Conservation (phyloP, 92 coral and sea anemone species). For the Actinostola sp. region DNA sequence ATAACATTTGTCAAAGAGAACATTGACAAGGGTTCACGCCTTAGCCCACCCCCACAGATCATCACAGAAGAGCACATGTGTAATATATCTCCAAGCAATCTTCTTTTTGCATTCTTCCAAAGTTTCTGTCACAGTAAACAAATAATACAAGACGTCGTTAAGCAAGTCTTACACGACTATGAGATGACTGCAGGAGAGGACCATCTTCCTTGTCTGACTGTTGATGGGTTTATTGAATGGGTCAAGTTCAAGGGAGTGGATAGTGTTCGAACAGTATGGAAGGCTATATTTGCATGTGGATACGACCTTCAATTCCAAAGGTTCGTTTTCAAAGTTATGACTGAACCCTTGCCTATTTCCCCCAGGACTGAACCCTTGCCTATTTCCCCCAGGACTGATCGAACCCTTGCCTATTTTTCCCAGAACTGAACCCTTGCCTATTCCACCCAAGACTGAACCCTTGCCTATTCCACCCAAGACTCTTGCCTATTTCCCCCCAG, state of each 20-base stretch:
- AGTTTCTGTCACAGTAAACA: conserved; percentile 72
- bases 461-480: no score
- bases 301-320: conserved; percentile 84
- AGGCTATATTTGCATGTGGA: conserved; percentile 88
- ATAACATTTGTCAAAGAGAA: not conserved
- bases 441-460: no score
- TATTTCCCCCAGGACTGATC: no score
- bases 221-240: conserved; percentile 75
- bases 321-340: conserved; percentile 25
- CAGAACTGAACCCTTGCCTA: no score
- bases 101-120: conserved; percentile 70
- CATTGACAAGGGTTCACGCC: not conserved
- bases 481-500: no score
- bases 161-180: conserved; percentile 62
- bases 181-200: conserved; percentile 47
- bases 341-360: no score
- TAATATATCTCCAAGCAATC: conserved; percentile 60
- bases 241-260: conserved; percentile 52
- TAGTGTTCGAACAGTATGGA: conserved; percentile 81
- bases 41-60: not conserved
- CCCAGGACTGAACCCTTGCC: no score
- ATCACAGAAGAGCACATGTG: conserved; percentile 78
- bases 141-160: conserved; percentile 63
- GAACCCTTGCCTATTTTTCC: no score
- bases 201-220: conserved; percentile 37